Conservation (phyloP, 92 coral and sea anemone genomes). For the Palythoa grandiflora region DNA sequence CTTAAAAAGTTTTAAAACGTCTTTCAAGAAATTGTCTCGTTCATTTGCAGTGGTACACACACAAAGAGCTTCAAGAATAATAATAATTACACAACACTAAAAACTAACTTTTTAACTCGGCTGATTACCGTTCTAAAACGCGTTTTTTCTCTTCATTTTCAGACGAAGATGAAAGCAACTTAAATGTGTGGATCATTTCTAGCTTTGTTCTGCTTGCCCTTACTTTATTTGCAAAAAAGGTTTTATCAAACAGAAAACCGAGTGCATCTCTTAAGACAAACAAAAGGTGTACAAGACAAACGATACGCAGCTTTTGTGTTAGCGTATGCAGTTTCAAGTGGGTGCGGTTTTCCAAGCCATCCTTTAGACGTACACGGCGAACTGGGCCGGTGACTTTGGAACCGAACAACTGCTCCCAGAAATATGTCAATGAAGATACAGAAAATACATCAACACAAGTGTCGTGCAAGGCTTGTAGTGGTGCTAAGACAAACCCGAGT, state of each 20-base stretch:
- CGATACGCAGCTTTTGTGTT: neutral
- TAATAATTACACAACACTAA: too few species aligned
- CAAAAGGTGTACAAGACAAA: neutral
- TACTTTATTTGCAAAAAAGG: neutral
- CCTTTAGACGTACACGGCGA: constrained; percentile 26
- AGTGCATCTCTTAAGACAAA: neutral
- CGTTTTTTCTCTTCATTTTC: neutral
- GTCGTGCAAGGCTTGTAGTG: neutral
- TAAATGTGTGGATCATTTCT: neutral
- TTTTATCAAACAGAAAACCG: neutral
- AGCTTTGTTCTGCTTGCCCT: neutral
- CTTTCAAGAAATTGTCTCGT: too few species aligned
- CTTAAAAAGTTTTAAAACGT: too few species aligned
- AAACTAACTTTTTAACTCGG: neutral
- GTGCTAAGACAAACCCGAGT: constrained; percentile 12
- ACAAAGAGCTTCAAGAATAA: too few species aligned
- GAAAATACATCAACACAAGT: neutral
- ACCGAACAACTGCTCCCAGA: neutral
- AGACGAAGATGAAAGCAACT: neutral
- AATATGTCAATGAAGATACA: neutral
- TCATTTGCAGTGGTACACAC: too few species aligned
- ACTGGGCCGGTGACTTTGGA: neutral
- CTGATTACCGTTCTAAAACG: neutral
- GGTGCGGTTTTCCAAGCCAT: constrained; percentile 3
- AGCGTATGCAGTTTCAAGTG: neutral